These are phyloP conservation scores for Parelbella ahira DNA, from an alignment of 2,888 invertebrate genomes.

Conservation along the genomic window DNA sequence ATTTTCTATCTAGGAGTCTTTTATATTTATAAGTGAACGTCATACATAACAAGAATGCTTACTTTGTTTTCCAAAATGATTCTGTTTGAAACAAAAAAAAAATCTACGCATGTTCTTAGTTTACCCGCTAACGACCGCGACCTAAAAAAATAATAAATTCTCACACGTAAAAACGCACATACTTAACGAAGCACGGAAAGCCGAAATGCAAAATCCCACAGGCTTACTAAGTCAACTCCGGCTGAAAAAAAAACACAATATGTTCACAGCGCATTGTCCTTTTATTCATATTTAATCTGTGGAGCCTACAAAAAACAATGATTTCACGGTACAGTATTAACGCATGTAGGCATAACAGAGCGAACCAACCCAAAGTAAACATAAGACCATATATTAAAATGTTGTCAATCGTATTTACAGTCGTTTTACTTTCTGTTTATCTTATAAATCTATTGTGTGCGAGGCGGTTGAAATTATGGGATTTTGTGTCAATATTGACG, in stretches of 20 bases:
- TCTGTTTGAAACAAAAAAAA: constrained; percentile 6
- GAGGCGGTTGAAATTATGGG: constrained; percentile 77
- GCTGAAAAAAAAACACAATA: constrained; percentile 58
- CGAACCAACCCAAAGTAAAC: constrained; percentile 69
- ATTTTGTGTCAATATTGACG: constrained; percentile 76
- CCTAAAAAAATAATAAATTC: constrained; percentile 35
- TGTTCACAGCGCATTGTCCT: constrained; percentile 68
- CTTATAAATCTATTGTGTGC: constrained; percentile 79
- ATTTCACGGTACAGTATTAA: constrained; percentile 79
- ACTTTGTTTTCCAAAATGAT: no score
- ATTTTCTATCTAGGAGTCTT: no score
- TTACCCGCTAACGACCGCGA: constrained; percentile 20
- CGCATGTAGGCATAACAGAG: constrained; percentile 78
- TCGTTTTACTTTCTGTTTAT: constrained; percentile 79
- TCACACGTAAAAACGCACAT: constrained; percentile 44
- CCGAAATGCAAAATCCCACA: constrained; percentile 59
- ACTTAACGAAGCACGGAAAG: constrained; percentile 48
- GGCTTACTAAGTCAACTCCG: constrained; percentile 62
- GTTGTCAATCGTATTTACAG: constrained; percentile 79
- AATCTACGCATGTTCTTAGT: constrained; percentile 13
- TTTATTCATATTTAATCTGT: constrained; percentile 78
- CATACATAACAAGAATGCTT: no score
- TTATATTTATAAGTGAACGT: no score
- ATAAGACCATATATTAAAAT: constrained; percentile 77
- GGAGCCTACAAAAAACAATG: constrained; percentile 73